Base-by-base conservation (phyloP, 2,888 invertebrate species). In the Drosophila affinis region DNA sequence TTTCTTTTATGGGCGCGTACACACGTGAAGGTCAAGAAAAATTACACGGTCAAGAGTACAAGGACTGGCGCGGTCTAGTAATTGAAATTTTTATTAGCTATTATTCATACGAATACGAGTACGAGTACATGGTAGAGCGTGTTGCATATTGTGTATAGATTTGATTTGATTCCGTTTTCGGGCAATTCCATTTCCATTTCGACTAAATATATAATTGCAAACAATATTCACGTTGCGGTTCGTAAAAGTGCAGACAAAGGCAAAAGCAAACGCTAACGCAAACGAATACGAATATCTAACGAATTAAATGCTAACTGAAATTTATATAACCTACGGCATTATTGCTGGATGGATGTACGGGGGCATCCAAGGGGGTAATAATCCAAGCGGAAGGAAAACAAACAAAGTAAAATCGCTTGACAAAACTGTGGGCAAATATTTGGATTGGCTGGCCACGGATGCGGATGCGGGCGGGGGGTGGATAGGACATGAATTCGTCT, bases 51-150 rank as follows among this genome's bases (percentile, higher is more conserved):
- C 77, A 64, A 63, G 39, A 64, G 56, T 57, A 57, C 52, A 67
- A 73, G 53, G 56, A 63, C 58, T 58, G 47, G 60, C 58, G 32
- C 60, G 32, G 55, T 74, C 71, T 62, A 60, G 75, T 82, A 80
- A 72, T 86, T 77, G 65, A 74, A 83, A 83, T 79, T 82, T 74
- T 83, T 88, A 83, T 83, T 88, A 83, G 87, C 83, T 83, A 88
- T 86, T 67, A 67, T 67, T 67, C 62, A 68, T 67, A 72, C 68
- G 75, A 72, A 39, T 39, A 39, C 39, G 39, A 39, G 39, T 39
- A 39, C 39, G 39, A 39, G 39, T 39, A 39, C 39, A 39, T 39
- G 39, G 39, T 39, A 39, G 39, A 39, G 65, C 77, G 80, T 86
- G 81, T 61, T 81, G 70, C 63, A 70, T 69, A 67, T 82, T 69